A percentile compares a stretch with the other conserved stretches of the same genome.
Evolutionary conservation across 2,888 invertebrate genomes (phyloP).

Genomic region (Xanthorhoe spadicearia): DNA sequence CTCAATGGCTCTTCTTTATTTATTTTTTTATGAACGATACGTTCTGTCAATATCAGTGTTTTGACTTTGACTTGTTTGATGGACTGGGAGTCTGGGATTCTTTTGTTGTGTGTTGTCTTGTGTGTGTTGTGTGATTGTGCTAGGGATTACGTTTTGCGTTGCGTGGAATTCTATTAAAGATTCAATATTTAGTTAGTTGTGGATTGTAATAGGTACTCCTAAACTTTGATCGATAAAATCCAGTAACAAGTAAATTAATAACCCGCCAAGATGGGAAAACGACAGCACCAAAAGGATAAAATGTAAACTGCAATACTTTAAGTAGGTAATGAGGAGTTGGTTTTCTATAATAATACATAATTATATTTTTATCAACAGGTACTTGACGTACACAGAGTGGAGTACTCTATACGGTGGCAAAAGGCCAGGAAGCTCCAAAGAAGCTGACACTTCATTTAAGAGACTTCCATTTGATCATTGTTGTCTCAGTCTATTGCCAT

Average conservation of each 20-base stretch:
- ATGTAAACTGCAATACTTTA: slow-evolving; percentile 86
- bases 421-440: slow-evolving; percentile 87
- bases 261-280: slow-evolving; percentile 91
- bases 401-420: slow-evolving; percentile 95
- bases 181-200: too few relatives aligned
- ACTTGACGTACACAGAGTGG: slow-evolving; percentile 95
- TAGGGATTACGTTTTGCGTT: too few relatives aligned
- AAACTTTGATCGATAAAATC: not conserved
- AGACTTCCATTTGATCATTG: slow-evolving; percentile 97
- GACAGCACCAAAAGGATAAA: slow-evolving; percentile 97
- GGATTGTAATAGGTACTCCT: too few relatives aligned
- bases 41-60: too few relatives aligned
- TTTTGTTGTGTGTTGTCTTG: too few relatives aligned
- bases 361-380: slow-evolving; percentile 79
- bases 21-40: too few relatives aligned
- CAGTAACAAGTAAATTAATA: not conserved
- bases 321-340: not conserved
- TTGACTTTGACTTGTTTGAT: too few relatives aligned
- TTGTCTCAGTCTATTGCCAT: slow-evolving; percentile 95
- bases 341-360: not conserved
- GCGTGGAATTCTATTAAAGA: too few relatives aligned
- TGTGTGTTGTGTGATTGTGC: too few relatives aligned
- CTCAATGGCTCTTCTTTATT: too few relatives aligned
- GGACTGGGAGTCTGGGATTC: too few relatives aligned
- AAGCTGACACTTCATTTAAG: slow-evolving; percentile 92